Percentiles rank a stretch among this genome's conserved stretches.
Conservation (phyloP, 2,797 vertebrate genomes). For the Rhinoraja longicauda region DNA sequence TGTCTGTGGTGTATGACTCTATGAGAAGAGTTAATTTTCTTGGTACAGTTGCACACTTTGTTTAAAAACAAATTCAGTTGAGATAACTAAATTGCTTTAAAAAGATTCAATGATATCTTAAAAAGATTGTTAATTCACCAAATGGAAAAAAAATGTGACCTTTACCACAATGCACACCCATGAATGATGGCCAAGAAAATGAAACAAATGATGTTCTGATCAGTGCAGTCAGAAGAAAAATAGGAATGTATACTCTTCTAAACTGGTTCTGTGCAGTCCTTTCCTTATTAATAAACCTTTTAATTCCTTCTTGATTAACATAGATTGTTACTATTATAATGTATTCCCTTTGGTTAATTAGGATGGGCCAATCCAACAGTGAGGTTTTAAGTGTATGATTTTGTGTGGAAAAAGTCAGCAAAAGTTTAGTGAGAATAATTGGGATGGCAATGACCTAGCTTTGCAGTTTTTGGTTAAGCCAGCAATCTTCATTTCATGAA, state of each 20-base stretch:
- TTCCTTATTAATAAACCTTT: conserved; percentile 25
- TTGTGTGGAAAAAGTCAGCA: conserved; percentile 41
- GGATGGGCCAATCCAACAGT: neutral
- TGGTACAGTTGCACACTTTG: neutral
- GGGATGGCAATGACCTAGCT: conserved; percentile 49
- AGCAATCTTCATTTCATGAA: conserved; percentile 51
- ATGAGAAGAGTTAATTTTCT: neutral
- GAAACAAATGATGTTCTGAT: conserved; percentile 24
- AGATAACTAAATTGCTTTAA: conserved; percentile 13
- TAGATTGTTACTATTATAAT: conserved; percentile 18
- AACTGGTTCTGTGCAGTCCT: neutral
- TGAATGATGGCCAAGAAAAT: conserved; percentile 20
- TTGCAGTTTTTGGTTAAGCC: conserved; percentile 49
- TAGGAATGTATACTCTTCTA: neutral
- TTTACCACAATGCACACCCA: neutral
- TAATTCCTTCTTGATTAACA: conserved; percentile 32
- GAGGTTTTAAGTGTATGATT: conserved; percentile 7
- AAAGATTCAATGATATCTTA: conserved; percentile 13
- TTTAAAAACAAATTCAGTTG: conserved; percentile 1
- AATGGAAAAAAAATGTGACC: conserved; percentile 15
- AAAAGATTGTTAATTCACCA: conserved; percentile 13
- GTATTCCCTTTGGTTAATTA: conserved; percentile 34
- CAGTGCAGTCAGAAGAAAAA: conserved; percentile 8
- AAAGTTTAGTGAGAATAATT: conserved; percentile 42
- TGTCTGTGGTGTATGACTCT: no score